Evolutionary conservation across 2,888 invertebrate species (phyloP), one percentile per base, ranked within the genome.

Genomic region (Dicyrtoma fusca): DNA sequence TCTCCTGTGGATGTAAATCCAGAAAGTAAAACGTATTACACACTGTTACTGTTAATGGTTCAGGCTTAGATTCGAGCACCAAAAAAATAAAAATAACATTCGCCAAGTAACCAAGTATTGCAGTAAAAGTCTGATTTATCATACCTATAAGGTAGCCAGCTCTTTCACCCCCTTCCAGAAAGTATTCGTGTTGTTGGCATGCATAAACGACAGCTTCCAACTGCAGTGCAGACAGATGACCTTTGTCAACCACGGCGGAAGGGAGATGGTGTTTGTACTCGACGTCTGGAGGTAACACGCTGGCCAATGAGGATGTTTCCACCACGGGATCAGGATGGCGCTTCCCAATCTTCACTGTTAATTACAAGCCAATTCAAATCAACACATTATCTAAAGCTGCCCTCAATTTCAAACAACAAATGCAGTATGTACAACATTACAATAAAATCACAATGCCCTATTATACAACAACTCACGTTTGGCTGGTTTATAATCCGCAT

Each of bases 291-390:
- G 97, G 95, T 82, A 94, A 94, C 66, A 98, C 97, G 49, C 95
- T 96, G 0, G 97, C 95, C 57, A 99, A 86, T 0, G 98, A 97
- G 10, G 97, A 97, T 0, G 99, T 99, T 85, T 99, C 99, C 10
- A 99, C 99, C 6, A 99, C 98, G 0, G 95, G 92, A 86, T 99
- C 99, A 0, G 99, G 99, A 88, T 99, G 99, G 82, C 95, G 94
- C 81, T 90, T 90, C 13, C 99, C 99, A 66, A 96, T 85, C 85
- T 94, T 94, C 81, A 97, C 92, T 94, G 84, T 53, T n/a, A 42
- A 55, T 14, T 66, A 21, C 26, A 53, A 53, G 3, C 4, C 34
- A 34, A 34, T 34, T 34, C 34, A 34, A 34, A 34, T 34, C 34
- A 34, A 34, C 8, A 34, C 34, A 34, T 34, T 34, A 34, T 34